Evolutionary conservation across 1,140 invertebrate species (phyloP), one percentile per base, ranked within the genome.

Genomic region (Periplaneta americana): DNA sequence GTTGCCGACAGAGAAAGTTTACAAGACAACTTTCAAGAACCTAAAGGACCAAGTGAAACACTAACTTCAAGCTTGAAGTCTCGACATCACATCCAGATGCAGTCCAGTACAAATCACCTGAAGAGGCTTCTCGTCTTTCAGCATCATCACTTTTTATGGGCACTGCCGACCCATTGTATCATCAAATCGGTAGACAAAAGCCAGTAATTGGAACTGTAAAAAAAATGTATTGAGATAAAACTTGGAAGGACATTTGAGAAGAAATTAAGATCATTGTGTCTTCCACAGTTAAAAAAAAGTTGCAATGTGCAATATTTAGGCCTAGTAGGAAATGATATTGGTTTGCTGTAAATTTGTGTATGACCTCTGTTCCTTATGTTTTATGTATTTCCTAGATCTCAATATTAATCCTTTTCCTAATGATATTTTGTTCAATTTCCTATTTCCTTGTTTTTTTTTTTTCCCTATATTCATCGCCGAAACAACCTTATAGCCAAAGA

Each of bases 11-110:
- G 13, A 28, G 34, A 36, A 78, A 78, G 76, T 78, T 78, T 78
- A 36, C 35, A 78, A n/a, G n/a, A 36, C 34, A 78, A 78, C 35
- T 78, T 78, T 78, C 76, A 78, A 28, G n/a, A 18, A 78, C 36
- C 76, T 37, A 15, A 35, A 78, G 76, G 76, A 78, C 76, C 35
- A 78, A 78, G 76, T 78, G 76, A 78, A 78, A 78, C 76, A 78
- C 76, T 78, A 78, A 78, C 76, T 78, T 36, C 28, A 11, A 78
- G 36, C 28, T 22, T 78, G 76, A 78, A 39, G 76, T 78, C 48
- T 66, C 48, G 28, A 28, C 48, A 28, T 66, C 48, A n/a, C 48
- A 66, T 66, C 22, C n/a, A 78, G 35, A 78, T 35, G 34, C 4
- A 78, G 76, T 28, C 35, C 76, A 39, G 76, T 78, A 37, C 76